phyloP scores from a whole-genome alignment of 2,888 invertebrate genomes.

The Anorthoa munda region DNA sequence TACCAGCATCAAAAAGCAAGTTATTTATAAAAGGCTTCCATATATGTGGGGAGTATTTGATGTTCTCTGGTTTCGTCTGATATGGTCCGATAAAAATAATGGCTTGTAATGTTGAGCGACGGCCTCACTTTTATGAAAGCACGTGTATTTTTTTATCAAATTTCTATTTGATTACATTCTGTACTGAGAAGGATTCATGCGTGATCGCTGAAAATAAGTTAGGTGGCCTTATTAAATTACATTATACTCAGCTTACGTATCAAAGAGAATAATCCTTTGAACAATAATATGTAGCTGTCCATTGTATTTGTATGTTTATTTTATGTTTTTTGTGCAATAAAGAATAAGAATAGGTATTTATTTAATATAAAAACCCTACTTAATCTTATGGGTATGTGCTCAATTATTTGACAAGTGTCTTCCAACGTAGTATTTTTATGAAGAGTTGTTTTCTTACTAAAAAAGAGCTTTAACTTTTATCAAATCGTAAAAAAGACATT shows the following conservation, averaged over 20 bases:
- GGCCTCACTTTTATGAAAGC: slow-evolving; percentile 36
- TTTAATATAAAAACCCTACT: background rate
- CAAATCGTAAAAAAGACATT: background rate
- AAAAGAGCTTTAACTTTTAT: background rate
- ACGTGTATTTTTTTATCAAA: slow-evolving; percentile 33
- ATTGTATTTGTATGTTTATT: no score
- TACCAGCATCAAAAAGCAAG: slow-evolving; percentile 30
- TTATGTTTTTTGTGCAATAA: no score
- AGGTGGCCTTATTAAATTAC: background rate
- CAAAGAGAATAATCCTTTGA: background rate
- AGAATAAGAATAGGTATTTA: no score
- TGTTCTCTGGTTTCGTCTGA: slow-evolving; percentile 51
- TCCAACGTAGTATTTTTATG: background rate
- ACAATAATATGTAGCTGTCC: background rate
- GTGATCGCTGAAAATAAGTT: slow-evolving; percentile 4
- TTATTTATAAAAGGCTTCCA: slow-evolving; percentile 22
- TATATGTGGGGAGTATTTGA: slow-evolving; percentile 36
- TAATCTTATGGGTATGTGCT: background rate
- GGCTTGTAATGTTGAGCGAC: slow-evolving; percentile 35
- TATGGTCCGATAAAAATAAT: slow-evolving; percentile 56
- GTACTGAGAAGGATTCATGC: slow-evolving; percentile 2
- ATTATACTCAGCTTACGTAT: no score
- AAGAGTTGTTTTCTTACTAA: background rate
- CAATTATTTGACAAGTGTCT: no score
- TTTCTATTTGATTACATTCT: slow-evolving; percentile 40